Evolutionary conservation across 1,140 invertebrate species (phyloP).

Genomic region (Tachypleus tridentatus): DNA sequence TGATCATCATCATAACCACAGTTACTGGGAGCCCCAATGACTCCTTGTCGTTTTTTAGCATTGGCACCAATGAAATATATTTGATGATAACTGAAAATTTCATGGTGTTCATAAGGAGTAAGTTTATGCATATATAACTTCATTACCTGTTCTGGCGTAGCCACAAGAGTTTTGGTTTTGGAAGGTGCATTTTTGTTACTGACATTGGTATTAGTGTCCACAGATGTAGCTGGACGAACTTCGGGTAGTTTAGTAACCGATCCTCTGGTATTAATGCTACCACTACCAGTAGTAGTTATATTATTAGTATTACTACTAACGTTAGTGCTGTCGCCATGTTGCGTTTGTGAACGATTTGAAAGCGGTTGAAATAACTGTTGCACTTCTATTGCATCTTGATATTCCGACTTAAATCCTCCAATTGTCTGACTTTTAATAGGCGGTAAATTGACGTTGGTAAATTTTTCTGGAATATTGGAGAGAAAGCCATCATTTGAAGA

Average conservation of each 20-base stretch:
- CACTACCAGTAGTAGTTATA: slow-evolving; percentile 18
- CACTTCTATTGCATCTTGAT: slow-evolving; percentile 11
- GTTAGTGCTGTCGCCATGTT: slow-evolving; percentile 8
- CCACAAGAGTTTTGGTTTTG: slow-evolving; percentile 41
- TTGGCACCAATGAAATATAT: slow-evolving; percentile 95
- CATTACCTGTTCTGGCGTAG: slow-evolving; percentile 78
- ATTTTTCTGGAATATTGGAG: slow-evolving; percentile 23
- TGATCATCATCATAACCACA: slow-evolving; percentile 92
- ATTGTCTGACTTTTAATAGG: slow-evolving; percentile 22
- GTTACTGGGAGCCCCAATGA: slow-evolving; percentile 72
- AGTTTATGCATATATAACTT: slow-evolving; percentile 88
- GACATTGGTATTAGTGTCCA: slow-evolving; percentile 18
- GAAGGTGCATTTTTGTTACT: slow-evolving; percentile 14
- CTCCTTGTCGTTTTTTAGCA: slow-evolving; percentile 84
- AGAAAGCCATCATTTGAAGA: slow-evolving; percentile 22
- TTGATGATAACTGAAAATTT: slow-evolving; percentile 84
- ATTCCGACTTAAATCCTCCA: slow-evolving; percentile 10
- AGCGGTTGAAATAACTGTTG: slow-evolving; percentile 8
- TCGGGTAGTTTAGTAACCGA: neutral
- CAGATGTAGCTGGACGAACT: neutral
- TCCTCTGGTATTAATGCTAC: slow-evolving; percentile 1
- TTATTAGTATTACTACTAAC: slow-evolving; percentile 4
- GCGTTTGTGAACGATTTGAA: slow-evolving; percentile 11
- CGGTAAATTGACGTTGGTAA: slow-evolving; percentile 16
- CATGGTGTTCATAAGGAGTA: slow-evolving; percentile 85